A percentile compares a stretch with the other conserved stretches of the same genome.
These are phyloP conservation scores for Cassiopea xamachana DNA, from an alignment of 30 jellyfish, hydroid and myxozoan species.

Conservation along the genomic window DNA sequence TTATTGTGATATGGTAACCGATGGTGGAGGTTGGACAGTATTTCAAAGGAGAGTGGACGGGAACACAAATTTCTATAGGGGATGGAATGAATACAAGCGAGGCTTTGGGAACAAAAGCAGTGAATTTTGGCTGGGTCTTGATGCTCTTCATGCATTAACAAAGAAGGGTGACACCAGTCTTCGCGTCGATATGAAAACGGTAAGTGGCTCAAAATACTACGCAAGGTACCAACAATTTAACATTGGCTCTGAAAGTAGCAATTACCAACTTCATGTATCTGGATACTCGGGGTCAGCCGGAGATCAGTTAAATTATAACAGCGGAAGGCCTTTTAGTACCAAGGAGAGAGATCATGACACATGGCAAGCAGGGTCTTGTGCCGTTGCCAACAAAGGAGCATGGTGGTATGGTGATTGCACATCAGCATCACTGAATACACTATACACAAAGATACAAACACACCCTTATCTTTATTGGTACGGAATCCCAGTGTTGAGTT, in stretches of 20 bases:
- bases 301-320: background rate
- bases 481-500: background rate
- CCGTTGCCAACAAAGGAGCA: background rate
- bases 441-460: background rate
- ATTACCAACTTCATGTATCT: conserved; percentile 2
- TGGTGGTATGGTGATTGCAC: background rate
- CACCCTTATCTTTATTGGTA: background rate
- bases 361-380: background rate
- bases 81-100: conserved; percentile 34
- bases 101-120: conserved; percentile 12
- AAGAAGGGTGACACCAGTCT: background rate
- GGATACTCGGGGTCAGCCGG: conserved; percentile 29
- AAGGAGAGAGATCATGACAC: conserved; percentile 9
- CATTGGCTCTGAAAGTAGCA: background rate
- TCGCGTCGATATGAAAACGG: background rate
- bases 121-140: conserved; percentile 37
- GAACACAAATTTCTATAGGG: background rate
- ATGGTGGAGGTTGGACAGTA: no score
- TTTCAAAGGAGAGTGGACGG: no score
- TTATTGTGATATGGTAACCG: no score
- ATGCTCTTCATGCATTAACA: conserved; percentile 9
- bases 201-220: background rate
- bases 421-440: background rate
- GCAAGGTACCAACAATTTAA: conserved; percentile 6
- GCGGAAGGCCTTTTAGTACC: background rate